Percentiles rank a stretch among this genome's conserved stretches.
Evolutionary conservation across 2,113 vertebrate species (phyloP).

Genomic region (Oophaga pumilio): DNA sequence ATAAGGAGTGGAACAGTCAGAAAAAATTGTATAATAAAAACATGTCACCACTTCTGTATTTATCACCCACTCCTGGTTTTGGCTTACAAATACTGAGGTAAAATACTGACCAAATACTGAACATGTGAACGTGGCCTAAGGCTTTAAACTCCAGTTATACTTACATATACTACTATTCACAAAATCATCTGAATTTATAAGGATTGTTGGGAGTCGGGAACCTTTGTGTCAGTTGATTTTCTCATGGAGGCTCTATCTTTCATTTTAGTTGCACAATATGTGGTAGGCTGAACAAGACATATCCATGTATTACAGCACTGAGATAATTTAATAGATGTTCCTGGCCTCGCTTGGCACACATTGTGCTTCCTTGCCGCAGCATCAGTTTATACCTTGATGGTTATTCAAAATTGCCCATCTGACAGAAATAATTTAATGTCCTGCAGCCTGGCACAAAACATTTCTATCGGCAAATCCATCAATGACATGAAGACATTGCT

Average conservation of each 20-base stretch:
- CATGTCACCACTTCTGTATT: too few relatives aligned
- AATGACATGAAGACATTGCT: background rate
- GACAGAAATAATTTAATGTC: slow-evolving; percentile 34
- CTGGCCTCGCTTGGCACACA: slow-evolving; percentile 11
- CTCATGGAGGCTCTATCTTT: background rate
- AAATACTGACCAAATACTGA: too few relatives aligned
- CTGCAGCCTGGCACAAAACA: slow-evolving; percentile 30
- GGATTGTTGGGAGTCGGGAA: background rate
- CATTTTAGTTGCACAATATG: background rate
- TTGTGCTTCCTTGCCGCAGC: background rate
- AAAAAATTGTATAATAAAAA: too few relatives aligned
- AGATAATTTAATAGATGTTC: slow-evolving; percentile 8
- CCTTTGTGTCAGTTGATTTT: background rate
- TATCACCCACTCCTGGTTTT: too few relatives aligned
- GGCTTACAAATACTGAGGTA: too few relatives aligned
- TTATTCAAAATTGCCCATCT: slow-evolving; percentile 33
- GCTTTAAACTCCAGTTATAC: too few relatives aligned
- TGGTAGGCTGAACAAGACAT: background rate
- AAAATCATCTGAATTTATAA: background rate
- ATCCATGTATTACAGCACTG: slow-evolving; percentile 15
- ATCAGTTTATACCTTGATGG: slow-evolving; percentile 31
- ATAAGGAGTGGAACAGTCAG: too few relatives aligned
- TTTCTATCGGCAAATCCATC: slow-evolving; percentile 21
- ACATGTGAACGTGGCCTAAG: too few relatives aligned
- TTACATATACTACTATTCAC: background rate